Evolutionary conservation across 2,113 vertebrate species (phyloP).

Genomic region (Verasper variegatus): DNA sequence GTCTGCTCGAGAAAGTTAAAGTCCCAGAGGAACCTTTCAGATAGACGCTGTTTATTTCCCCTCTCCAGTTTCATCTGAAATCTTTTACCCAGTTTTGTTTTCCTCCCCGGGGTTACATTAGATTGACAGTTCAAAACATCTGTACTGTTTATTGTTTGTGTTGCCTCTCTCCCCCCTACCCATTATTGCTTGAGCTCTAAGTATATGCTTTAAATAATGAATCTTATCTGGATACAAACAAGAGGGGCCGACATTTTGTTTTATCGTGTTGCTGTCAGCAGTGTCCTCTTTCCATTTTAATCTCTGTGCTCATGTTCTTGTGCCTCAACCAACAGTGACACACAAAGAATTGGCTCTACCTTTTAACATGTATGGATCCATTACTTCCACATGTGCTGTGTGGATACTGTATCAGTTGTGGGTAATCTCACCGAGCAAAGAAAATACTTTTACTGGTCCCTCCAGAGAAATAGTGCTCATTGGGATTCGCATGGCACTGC

Average conservation of each 20-base stretch:
- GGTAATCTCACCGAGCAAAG: conserved; percentile 22
- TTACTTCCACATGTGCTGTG: background rate
- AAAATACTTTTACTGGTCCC: conserved; percentile 11
- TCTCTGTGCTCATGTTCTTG: conserved; percentile 24
- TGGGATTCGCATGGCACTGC: conserved; percentile 34
- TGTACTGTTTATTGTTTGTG: conserved; percentile 72
- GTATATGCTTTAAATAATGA: conserved; percentile 74
- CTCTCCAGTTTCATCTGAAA: conserved; percentile 65
- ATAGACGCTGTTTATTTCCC: conserved; percentile 57
- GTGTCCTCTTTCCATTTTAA: conserved; percentile 37
- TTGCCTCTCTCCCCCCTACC: conserved; percentile 26
- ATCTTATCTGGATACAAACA: conserved; percentile 57
- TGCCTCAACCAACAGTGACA: background rate
- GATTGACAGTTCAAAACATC: conserved; percentile 75
- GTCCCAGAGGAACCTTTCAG: conserved; percentile 71
- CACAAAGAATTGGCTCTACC: background rate
- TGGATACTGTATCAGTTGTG: background rate
- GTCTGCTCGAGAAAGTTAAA: conserved; percentile 65
- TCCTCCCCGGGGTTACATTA: conserved; percentile 58
- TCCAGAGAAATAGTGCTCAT: conserved; percentile 23
- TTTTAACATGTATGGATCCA: conserved; percentile 1
- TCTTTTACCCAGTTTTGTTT: conserved; percentile 68
- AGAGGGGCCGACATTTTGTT: conserved; percentile 42
- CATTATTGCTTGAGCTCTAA: conserved; percentile 52
- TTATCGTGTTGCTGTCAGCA: conserved; percentile 39